A percentile compares a stretch with the other conserved stretches of the same genome.
phyloP scores from a whole-genome alignment of 35 echinoderm and acorn worm genomes.

The Hemicentrotus pulcherrimus region DNA sequence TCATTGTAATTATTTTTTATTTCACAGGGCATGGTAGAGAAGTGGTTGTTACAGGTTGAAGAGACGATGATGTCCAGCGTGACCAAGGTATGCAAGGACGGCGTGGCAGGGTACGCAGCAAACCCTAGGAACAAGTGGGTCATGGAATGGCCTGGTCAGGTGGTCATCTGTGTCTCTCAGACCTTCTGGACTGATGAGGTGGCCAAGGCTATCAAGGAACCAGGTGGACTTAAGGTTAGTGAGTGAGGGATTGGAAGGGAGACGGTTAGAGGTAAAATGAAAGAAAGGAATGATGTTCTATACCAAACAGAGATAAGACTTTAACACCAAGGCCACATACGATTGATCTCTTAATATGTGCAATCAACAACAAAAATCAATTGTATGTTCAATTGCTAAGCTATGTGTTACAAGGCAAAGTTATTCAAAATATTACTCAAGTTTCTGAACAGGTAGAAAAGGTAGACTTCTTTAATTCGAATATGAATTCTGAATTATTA shows the following conservation, averaged over 20 bases:
- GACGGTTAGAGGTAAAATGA: background rate
- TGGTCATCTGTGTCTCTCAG: slow-evolving; percentile 74
- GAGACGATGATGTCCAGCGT: slow-evolving; percentile 92
- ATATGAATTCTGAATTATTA: no score
- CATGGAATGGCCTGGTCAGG: slow-evolving; percentile 95
- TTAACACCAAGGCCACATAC: background rate
- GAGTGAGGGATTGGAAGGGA: background rate
- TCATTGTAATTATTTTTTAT: background rate
- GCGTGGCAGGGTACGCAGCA: slow-evolving; percentile 63
- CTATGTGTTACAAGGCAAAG: no score
- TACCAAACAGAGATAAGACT: background rate
- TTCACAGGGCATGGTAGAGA: slow-evolving; percentile 97
- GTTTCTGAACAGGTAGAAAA: no score
- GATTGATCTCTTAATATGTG: no score
- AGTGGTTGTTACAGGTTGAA: slow-evolving; percentile 93
- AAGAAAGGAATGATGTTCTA: background rate
- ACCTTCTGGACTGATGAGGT: slow-evolving; percentile 93
- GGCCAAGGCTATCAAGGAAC: slow-evolving; percentile 93
- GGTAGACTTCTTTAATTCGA: no score
- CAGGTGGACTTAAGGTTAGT: slow-evolving; percentile 81
- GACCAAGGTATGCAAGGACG: slow-evolving; percentile 81
- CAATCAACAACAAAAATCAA: no score
- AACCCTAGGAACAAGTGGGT: slow-evolving; percentile 87
- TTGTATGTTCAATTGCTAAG: no score
- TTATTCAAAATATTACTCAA: no score